Evolutionary conservation across 30 jellyfish, hydroid and myxozoan genomes (phyloP).

Genomic region (Cassiopea xamachana): DNA sequence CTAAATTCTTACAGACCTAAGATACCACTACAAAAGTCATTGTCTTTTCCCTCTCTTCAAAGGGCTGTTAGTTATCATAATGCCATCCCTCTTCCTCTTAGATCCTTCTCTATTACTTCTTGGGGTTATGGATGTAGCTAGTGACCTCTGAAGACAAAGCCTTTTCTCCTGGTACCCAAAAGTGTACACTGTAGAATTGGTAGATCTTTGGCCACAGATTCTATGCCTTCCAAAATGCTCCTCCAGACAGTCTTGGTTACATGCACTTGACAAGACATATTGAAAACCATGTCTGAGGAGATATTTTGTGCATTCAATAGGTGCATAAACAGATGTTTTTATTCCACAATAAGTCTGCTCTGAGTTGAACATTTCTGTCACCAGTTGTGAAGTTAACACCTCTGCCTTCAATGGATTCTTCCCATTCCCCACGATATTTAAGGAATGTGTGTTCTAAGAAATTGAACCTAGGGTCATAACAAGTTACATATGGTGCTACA

Average conservation of each 20-base stretch:
- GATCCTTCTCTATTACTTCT: background rate
- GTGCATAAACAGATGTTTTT: constrained; percentile 7
- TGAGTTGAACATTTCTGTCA: constrained; percentile 22
- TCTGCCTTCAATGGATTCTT: constrained; percentile 11
- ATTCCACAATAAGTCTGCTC: constrained; percentile 36
- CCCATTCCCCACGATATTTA: constrained; percentile 17
- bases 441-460: constrained; percentile 23
- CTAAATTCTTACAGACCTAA: background rate
- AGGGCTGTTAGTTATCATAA: constrained; percentile 16
- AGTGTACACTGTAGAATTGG: no score
- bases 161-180: no score
- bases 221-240: constrained; percentile 27
- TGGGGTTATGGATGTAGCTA: no score
- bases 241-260: constrained; percentile 18
- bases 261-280: constrained; percentile 1
- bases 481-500: constrained; percentile 29
- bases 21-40: background rate
- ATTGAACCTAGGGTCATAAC: constrained; percentile 26
- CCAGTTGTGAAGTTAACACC: background rate
- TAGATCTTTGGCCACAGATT: background rate
- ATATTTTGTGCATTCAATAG: constrained; percentile 7
- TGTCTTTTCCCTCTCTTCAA: background rate
- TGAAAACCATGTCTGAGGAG: background rate
- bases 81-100: background rate
- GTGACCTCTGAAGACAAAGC: no score